Evolutionary conservation across 2,113 vertebrate species (phyloP).

Genomic region (Ariopsis seemanni): DNA sequence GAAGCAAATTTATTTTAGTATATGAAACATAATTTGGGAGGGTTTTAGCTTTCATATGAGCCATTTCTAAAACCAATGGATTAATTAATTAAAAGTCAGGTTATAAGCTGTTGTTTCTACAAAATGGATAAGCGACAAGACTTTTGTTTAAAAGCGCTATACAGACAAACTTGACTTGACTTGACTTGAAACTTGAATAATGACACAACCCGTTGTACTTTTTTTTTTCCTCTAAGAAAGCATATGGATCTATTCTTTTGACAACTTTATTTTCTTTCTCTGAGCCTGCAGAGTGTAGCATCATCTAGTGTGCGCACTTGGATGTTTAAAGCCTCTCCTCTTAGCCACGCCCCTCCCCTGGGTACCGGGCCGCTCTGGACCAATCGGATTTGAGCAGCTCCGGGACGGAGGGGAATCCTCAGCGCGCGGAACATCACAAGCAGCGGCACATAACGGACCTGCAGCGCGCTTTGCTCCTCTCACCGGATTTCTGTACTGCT

Average conservation of each 20-base stretch:
- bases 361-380: slow-evolving; percentile 59
- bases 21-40: no score
- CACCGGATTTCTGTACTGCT: slow-evolving; percentile 49
- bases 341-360: slow-evolving; percentile 61
- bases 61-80: no score
- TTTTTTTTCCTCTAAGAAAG: neutral
- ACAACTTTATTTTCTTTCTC: neutral
- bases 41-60: no score
- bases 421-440: slow-evolving; percentile 47
- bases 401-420: slow-evolving; percentile 66
- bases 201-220: neutral
- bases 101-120: no score
- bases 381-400: slow-evolving; percentile 64
- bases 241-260: neutral
- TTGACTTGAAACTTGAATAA: no score
- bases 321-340: slow-evolving; percentile 40
- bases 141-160: no score
- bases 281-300: slow-evolving; percentile 25
- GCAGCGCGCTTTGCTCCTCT: slow-evolving; percentile 38
- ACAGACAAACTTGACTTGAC: no score
- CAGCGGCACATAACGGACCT: slow-evolving; percentile 55
- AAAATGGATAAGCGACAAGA: no score
- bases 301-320: neutral
- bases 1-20: no score
- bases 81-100: no score